These are phyloP conservation scores for Paedocypris sp. DNA, from an alignment of 2,113 vertebrate genomes.

Conservation along the genomic window DNA sequence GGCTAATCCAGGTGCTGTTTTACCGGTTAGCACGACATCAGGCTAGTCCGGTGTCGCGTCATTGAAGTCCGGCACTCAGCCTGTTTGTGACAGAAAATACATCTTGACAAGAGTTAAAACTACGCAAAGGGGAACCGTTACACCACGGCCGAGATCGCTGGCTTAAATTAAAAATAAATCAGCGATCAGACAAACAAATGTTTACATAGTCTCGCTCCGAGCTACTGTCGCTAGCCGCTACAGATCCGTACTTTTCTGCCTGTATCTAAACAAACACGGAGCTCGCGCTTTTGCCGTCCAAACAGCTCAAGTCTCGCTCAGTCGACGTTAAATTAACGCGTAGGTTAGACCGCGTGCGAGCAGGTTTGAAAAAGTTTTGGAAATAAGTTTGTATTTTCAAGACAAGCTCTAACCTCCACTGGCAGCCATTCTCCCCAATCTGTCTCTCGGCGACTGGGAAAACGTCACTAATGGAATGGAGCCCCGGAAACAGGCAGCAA, in stretches of 20 bases:
- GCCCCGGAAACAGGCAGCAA: constrained; percentile 60
- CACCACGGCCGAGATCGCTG: background rate
- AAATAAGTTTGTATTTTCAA: constrained; percentile 28
- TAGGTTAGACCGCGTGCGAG: too few species aligned
- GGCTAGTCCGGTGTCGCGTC: background rate
- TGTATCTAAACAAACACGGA: background rate
- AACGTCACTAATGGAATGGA: constrained; percentile 53
- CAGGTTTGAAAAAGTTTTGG: constrained; percentile 28
- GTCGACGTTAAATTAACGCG: background rate
- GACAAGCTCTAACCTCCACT: constrained; percentile 80
- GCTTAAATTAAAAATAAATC: background rate
- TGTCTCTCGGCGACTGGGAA: constrained; percentile 55
- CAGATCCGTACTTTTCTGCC: constrained; percentile 6
- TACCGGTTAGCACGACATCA: constrained; percentile 6
- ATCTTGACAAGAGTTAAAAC: background rate
- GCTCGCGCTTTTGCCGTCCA: background rate
- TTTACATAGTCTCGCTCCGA: constrained; percentile 12
- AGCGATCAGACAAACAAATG: background rate
- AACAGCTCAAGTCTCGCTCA: background rate
- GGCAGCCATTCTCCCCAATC: constrained; percentile 88
- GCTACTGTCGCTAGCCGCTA: constrained; percentile 4
- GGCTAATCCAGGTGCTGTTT: constrained; percentile 10
- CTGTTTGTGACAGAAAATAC: background rate
- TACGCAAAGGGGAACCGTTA: background rate
- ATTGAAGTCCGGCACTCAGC: background rate